Evolutionary conservation across 2,888 invertebrate genomes (phyloP), one percentile per base, ranked within the genome.

Genomic region (Cheilosia urbana): DNA sequence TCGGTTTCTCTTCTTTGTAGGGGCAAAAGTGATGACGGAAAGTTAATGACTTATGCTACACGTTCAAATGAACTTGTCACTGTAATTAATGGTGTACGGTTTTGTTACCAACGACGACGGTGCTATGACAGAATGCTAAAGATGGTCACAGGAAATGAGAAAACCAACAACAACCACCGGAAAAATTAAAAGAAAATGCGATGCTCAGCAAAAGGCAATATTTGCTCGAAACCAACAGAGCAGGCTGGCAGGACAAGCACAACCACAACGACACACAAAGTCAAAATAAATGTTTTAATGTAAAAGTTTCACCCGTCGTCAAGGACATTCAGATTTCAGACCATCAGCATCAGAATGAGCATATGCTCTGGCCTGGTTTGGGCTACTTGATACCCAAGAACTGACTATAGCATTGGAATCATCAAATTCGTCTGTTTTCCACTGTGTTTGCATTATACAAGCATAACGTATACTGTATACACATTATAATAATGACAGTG

Each of bases 1-100:
- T 30, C n/a, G 11, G 7, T 27, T 37, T n/a, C 19, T 9, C 47
- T 17, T 19, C 47, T 15, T 68, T 49, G 40, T 47, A 42, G 53
- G 68, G 47, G 80, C 49, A 51, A 71, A 81, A 65, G 65, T 69
- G 63, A 65, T 57, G 81, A 69, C 63, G 34, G 34, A 13, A 34
- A 81, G 57, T 81, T 81, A 81, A 81, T 75, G 75, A 65, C 75
- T 81, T 76, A 81, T 65, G 58, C 63, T 81, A 65, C 69, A 75
- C 49, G 57, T 69, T 69, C 69, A 63, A 81, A 81, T 81, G 63
- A 76, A 75, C 75, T 81, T 81, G 81, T 81, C 66, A 60, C 66
- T 45, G 37, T 80, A 73, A 80, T 72, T 80, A 80, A 80, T 81
- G 81, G 62, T 49, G 47, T 62, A 42, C 30, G 34, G 19, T 53